Evolutionary conservation across 1,140 invertebrate species (phyloP).

Genomic region (Drosophila insularis): DNA sequence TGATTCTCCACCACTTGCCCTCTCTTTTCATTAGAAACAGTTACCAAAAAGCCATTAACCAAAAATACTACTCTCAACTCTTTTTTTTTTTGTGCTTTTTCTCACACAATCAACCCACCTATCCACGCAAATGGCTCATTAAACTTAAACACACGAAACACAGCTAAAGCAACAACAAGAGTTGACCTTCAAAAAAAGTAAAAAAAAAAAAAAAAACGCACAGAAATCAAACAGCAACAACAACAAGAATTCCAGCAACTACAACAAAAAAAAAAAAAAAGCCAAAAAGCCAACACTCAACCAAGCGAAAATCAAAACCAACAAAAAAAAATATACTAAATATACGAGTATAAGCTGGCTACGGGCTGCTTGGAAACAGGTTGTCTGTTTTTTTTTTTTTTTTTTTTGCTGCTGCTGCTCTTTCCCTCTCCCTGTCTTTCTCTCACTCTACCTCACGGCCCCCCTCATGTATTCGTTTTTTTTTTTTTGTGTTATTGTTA

Average conservation of each 20-base stretch:
- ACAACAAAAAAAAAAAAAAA: background rate
- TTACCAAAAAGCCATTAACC: constrained; percentile 39
- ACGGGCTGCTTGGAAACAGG: constrained; percentile 53
- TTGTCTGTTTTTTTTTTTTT: constrained; percentile 16
- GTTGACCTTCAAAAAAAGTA: constrained; percentile 64
- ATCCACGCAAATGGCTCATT: constrained; percentile 67
- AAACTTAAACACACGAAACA: constrained; percentile 45
- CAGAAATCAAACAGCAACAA: constrained; percentile 65
- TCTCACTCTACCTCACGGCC: constrained; percentile 31
- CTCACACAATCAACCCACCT: constrained; percentile 58
- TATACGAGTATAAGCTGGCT: constrained; percentile 36
- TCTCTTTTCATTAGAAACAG: constrained; percentile 20
- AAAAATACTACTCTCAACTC: constrained; percentile 7
- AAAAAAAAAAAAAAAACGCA: constrained; percentile 51
- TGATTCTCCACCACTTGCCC: background rate
- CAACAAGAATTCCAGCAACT: constrained; percentile 34
- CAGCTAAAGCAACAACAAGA: constrained; percentile 56
- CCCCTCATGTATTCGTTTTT: constrained; percentile 15
- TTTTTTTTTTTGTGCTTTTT: constrained; percentile 25
- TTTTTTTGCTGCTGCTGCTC: background rate
- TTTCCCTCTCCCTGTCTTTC: constrained; percentile 15
- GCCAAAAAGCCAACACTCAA: constrained; percentile 40
- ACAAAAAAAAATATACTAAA: constrained; percentile 27
- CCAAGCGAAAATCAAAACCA: constrained; percentile 66
- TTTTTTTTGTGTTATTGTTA: constrained; percentile 61